Conservation (phyloP, 2,797 vertebrate genomes). For the Lateolabrax maculatus region DNA sequence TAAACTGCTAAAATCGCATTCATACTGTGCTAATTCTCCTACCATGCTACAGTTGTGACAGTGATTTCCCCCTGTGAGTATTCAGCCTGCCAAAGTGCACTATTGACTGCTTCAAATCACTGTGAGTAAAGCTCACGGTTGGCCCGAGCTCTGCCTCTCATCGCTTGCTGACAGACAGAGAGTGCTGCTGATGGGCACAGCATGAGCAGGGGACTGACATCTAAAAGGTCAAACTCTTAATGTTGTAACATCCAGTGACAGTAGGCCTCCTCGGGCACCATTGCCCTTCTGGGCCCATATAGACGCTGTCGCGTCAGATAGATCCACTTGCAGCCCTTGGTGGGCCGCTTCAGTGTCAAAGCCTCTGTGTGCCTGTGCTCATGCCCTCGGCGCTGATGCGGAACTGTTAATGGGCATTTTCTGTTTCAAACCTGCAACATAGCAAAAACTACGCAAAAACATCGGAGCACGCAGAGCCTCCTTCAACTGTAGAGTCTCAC, state of each 20-base stretch:
- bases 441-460: conserved; percentile 27
- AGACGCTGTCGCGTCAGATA: conserved; percentile 60
- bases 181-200: conserved; percentile 58
- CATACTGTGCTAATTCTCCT: conserved; percentile 21
- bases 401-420: conserved; percentile 7
- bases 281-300: conserved; percentile 53
- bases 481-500: conserved; percentile 12
- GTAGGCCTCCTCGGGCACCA: conserved; percentile 46
- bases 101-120: conserved; percentile 49
- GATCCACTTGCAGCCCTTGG: conserved; percentile 47
- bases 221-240: conserved; percentile 76
- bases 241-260: conserved; percentile 67
- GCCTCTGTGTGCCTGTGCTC: not conserved
- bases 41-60: conserved; percentile 22
- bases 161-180: conserved; percentile 59
- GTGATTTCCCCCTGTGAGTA: conserved; percentile 29
- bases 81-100: conserved; percentile 28
- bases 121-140: conserved; percentile 27
- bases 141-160: conserved; percentile 33
- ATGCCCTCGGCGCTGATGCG: not conserved
- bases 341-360: conserved; percentile 9
- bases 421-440: not conserved
- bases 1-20: conserved; percentile 23
- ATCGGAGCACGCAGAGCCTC: not conserved
- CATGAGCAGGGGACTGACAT: conserved; percentile 42